Conservation (phyloP, 2,888 invertebrate genomes). For the Phyto melanocephala region DNA sequence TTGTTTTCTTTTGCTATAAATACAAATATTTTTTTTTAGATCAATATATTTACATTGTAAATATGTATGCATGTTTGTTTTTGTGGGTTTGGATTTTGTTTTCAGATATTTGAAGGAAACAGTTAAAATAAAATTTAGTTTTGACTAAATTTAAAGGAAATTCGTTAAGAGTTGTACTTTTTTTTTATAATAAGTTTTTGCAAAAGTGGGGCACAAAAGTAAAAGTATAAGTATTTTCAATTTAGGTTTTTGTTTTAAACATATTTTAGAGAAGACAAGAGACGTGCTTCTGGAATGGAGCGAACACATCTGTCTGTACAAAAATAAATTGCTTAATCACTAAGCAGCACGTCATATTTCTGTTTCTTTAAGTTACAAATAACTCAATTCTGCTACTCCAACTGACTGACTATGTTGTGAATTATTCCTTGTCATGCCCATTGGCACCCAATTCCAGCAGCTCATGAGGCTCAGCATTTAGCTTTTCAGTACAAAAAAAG, state of each 20-base stretch:
- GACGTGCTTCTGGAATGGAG: conserved; percentile 61
- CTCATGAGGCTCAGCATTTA: conserved; percentile 82
- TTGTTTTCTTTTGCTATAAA: conserved; percentile 2
- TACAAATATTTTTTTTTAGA: conserved; percentile 9
- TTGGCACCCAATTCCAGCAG: conserved; percentile 82
- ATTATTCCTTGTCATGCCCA: conserved; percentile 78
- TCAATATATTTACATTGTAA: conserved; percentile 66
- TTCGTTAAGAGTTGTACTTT: conserved; percentile 48
- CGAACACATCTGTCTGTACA: conserved; percentile 63
- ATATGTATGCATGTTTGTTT: conserved; percentile 54
- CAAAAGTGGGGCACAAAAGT: conserved; percentile 3
- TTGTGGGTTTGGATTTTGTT: conserved; percentile 1
- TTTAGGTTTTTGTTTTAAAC: conserved; percentile 9
- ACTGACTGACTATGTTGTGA: conserved; percentile 18
- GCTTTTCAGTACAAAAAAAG: conserved; percentile 67
- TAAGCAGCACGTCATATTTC: conserved; percentile 49
- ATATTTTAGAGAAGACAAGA: conserved; percentile 44
- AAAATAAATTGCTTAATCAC: conserved; percentile 49
- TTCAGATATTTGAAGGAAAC: neutral
- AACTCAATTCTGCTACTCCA: conserved; percentile 28
- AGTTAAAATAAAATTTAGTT: neutral
- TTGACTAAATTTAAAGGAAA: conserved; percentile 41
- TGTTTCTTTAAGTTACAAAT: conserved; percentile 46
- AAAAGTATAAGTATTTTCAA: conserved; percentile 23
- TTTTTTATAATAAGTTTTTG: neutral